Percentiles rank a stretch among this genome's conserved stretches.
These are phyloP conservation scores for Drosophila pseudotakahashii DNA, from an alignment of 2,888 invertebrate species.

Conservation along the genomic window DNA sequence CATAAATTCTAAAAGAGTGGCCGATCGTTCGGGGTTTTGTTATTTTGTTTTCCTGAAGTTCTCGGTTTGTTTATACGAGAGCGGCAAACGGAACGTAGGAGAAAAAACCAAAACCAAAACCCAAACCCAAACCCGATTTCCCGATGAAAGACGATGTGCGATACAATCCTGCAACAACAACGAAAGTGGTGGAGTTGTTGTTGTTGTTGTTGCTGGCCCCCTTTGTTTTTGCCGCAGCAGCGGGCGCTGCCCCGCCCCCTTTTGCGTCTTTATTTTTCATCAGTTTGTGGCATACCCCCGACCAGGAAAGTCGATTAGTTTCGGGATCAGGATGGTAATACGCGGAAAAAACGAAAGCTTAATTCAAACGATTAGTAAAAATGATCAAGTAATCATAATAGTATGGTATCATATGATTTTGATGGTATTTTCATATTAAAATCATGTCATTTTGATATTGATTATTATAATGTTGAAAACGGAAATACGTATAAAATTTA, in stretches of 20 bases:
- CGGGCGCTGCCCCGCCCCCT: slow-evolving; percentile 21
- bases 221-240: slow-evolving; percentile 41
- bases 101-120: slow-evolving; percentile 2
- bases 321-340: slow-evolving; percentile 6
- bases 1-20: slow-evolving; percentile 58
- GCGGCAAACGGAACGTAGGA: background rate
- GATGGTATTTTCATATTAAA: no score
- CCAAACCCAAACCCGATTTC: slow-evolving; percentile 20
- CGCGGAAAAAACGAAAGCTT: background rate
- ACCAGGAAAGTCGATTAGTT: slow-evolving; percentile 21
- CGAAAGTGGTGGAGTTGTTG: slow-evolving; percentile 44
- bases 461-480: no score
- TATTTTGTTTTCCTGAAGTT: slow-evolving; percentile 6
- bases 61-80: slow-evolving; percentile 61
- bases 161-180: slow-evolving; percentile 21
- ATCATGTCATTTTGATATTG: no score
- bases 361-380: background rate
- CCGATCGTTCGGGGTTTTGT: slow-evolving; percentile 54
- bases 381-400: background rate
- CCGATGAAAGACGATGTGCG: slow-evolving; percentile 35
- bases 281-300: slow-evolving; percentile 38
- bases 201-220: slow-evolving; percentile 5
- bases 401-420: no score
- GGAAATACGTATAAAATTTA: no score
- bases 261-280: slow-evolving; percentile 17